Conservation (phyloP, 2,113 vertebrate species). For the Oxyruncus cristatus region DNA sequence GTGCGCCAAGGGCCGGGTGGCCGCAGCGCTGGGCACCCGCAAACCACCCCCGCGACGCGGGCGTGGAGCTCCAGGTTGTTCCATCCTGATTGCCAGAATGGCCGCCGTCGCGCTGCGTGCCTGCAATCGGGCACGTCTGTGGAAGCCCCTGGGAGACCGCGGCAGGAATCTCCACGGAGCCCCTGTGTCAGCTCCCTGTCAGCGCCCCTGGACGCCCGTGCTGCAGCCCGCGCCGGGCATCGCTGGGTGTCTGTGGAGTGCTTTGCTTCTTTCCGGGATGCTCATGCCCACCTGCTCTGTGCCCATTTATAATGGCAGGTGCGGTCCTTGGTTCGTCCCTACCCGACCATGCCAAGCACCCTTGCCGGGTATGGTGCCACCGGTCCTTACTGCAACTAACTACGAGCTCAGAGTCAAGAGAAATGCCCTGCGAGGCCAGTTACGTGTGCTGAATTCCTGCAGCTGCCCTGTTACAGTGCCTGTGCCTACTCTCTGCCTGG, state of each 20-base stretch:
- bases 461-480: fast-evolving
- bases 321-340: fast-evolving
- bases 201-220: fast-evolving
- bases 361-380: not conserved
- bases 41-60: fast-evolving
- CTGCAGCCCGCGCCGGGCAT: fast-evolving
- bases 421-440: not conserved
- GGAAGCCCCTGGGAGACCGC: not conserved
- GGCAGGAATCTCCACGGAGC: not conserved
- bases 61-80: not conserved
- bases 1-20: not conserved
- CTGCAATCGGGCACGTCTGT: not conserved
- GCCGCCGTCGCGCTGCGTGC: not conserved
- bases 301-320: not conserved
- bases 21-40: not conserved
- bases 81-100: fast-evolving
- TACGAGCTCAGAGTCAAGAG: fast-evolving
- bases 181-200: fast-evolving
- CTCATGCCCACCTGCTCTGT: fast-evolving
- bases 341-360: fast-evolving
- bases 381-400: fast-evolving
- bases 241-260: fast-evolving
- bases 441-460: not conserved
- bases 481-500: not conserved
- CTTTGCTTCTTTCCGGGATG: not conserved